Evolutionary conservation across 2,113 vertebrate genomes (phyloP).

Genomic region (Hypomesus transpacificus): DNA sequence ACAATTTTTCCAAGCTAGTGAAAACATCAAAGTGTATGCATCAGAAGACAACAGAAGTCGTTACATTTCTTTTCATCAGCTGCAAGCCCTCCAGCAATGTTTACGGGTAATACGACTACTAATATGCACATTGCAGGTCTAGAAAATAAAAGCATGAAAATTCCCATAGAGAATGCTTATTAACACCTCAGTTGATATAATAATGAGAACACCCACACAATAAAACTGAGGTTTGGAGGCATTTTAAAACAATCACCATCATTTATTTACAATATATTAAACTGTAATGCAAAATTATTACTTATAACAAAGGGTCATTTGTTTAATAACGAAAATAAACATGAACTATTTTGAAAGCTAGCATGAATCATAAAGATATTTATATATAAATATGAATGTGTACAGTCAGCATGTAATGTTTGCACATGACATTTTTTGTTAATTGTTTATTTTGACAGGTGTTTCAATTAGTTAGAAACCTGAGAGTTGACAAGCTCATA

Average conservation of each 20-base stretch:
- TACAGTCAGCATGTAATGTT: slow-evolving; percentile 56
- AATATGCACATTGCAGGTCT: slow-evolving; percentile 3
- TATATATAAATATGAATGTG: slow-evolving; percentile 68
- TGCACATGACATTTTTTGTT: slow-evolving; percentile 17
- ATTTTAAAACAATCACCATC: slow-evolving; percentile 68
- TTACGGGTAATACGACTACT: background rate
- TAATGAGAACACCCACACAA: slow-evolving; percentile 9
- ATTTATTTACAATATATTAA: slow-evolving; percentile 82
- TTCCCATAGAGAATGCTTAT: background rate
- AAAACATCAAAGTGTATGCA: slow-evolving; percentile 12
- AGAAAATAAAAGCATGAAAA: background rate
- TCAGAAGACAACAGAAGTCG: slow-evolving; percentile 1
- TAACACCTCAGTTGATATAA: background rate
- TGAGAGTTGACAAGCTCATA: slow-evolving; percentile 31
- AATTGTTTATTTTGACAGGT: slow-evolving; percentile 30
- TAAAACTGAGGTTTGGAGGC: slow-evolving; percentile 23
- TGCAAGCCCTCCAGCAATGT: slow-evolving; percentile 10
- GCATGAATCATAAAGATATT: slow-evolving; percentile 67
- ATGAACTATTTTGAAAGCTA: slow-evolving; percentile 66
- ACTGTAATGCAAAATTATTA: slow-evolving; percentile 72
- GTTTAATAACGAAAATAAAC: slow-evolving; percentile 73
- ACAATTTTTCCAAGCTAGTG: slow-evolving; percentile 17
- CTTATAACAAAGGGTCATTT: slow-evolving; percentile 71
- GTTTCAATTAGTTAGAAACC: slow-evolving; percentile 31
- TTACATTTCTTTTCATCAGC: background rate